A percentile compares a stretch with the other conserved stretches of the same genome.
Evolutionary conservation across 92 coral and sea anemone genomes (phyloP).

Genomic region (Chrysogorgia sp.): DNA sequence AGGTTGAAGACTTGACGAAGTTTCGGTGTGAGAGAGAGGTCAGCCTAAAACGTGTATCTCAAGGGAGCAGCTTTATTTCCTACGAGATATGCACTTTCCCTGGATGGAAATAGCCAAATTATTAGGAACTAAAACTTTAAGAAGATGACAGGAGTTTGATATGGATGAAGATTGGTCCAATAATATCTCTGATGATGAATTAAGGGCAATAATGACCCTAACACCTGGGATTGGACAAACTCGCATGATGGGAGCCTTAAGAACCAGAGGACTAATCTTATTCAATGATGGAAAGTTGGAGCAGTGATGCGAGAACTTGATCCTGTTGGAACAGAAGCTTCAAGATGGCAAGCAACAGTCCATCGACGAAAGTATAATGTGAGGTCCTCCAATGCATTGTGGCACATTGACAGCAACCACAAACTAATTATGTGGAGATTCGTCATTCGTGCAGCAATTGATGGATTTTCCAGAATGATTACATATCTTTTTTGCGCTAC

Average conservation of each 20-base stretch:
- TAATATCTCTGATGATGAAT: constrained; percentile 32
- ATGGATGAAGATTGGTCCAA: constrained; percentile 30
- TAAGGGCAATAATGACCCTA: constrained; percentile 24
- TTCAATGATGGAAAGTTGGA: constrained; percentile 21
- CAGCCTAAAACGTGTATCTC: constrained; percentile 18
- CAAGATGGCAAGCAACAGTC: constrained; percentile 17
- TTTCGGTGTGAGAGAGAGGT: background rate
- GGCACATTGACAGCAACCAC: constrained; percentile 24
- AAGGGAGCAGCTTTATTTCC: constrained; percentile 27
- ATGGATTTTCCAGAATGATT: background rate
- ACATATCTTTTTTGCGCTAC: background rate
- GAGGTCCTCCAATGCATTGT: background rate
- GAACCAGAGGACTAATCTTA: constrained; percentile 23
- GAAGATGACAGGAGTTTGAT: constrained; percentile 33
- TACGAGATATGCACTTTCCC: constrained; percentile 28
- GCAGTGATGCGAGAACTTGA: constrained; percentile 42
- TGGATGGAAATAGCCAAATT: constrained; percentile 28
- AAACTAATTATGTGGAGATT: constrained; percentile 16
- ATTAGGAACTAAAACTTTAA: constrained; percentile 20
- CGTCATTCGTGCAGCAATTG: constrained; percentile 1
- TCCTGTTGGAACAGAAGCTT: constrained; percentile 38
- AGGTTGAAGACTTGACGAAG: background rate
- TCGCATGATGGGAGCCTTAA: constrained; percentile 35
- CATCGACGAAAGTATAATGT: constrained; percentile 20
- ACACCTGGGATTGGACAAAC: constrained; percentile 40